Conservation (phyloP, 1,140 invertebrate genomes). For the Sycobia sp. region DNA sequence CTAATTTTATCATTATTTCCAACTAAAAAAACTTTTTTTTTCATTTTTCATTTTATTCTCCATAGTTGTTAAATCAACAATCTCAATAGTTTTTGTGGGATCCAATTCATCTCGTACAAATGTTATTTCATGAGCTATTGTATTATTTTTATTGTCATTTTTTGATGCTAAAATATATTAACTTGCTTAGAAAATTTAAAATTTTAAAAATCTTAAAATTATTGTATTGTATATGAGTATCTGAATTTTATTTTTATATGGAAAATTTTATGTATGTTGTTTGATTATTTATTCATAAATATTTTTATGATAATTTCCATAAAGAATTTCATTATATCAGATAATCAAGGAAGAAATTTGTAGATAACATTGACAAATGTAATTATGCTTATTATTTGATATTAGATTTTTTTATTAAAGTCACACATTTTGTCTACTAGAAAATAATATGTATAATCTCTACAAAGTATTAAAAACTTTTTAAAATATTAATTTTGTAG, state of each 20-base stretch:
- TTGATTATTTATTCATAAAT: neutral
- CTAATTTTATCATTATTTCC: slow-evolving; percentile 18
- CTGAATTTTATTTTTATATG: neutral
- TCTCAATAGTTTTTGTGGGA: neutral
- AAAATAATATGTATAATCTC: too few species aligned
- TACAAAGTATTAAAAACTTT: too few species aligned
- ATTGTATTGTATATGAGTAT: too few species aligned
- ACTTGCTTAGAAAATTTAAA: neutral
- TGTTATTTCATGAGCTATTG: slow-evolving; percentile 2
- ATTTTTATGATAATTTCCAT: neutral
- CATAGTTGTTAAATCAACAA: slow-evolving; percentile 8
- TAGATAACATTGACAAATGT: neutral
- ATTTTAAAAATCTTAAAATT: too few species aligned
- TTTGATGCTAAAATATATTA: slow-evolving; percentile 10
- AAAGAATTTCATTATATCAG: neutral
- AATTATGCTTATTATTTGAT: too few species aligned
- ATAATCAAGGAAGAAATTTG: neutral
- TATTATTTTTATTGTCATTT: neutral
- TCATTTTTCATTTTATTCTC: slow-evolving; percentile 4
- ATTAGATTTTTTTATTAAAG: too few species aligned
- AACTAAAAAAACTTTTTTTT: slow-evolving; percentile 11
- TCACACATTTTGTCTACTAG: too few species aligned
- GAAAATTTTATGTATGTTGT: neutral
- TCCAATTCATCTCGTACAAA: slow-evolving; percentile 10
- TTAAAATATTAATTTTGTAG: too few species aligned